Evolutionary conservation across 2,797 vertebrate genomes (phyloP).

Genomic region (Chaunax sp.): DNA sequence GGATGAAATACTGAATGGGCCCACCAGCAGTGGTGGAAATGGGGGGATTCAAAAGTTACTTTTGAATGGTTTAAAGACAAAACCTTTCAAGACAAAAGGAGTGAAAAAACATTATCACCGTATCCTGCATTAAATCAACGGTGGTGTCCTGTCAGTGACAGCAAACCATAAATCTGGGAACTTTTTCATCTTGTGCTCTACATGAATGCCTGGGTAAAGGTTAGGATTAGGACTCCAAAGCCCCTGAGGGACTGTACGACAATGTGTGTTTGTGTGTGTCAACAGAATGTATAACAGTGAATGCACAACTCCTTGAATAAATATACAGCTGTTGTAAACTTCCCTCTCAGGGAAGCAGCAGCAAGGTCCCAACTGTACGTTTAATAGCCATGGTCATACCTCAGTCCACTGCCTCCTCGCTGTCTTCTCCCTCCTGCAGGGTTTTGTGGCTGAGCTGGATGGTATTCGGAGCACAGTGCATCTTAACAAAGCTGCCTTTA

Average conservation of each 20-base stretch:
- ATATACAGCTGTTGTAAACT: slow-evolving; percentile 1
- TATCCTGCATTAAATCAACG: slow-evolving; percentile 31
- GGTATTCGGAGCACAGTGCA: slow-evolving; percentile 43
- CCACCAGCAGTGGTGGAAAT: not conserved
- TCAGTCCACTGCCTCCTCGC: not conserved
- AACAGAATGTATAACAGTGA: too few relatives aligned
- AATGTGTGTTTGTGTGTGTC: slow-evolving; percentile 33
- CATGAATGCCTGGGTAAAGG: not conserved
- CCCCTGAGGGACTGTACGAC: slow-evolving; percentile 29
- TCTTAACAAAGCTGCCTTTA: slow-evolving; percentile 68
- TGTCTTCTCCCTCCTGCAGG: slow-evolving; percentile 29
- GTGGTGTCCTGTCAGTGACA: slow-evolving; percentile 19
- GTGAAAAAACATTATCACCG: slow-evolving; percentile 37
- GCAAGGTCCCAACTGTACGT: slow-evolving; percentile 5
- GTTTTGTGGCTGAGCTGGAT: slow-evolving; percentile 34
- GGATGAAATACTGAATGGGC: not conserved
- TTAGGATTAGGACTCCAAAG: not conserved
- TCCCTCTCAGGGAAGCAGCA: slow-evolving; percentile 18
- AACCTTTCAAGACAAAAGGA: slow-evolving; percentile 3
- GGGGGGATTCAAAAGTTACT: too few relatives aligned
- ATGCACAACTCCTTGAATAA: slow-evolving; percentile 12
- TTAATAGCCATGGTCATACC: slow-evolving; percentile 34
- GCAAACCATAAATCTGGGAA: slow-evolving; percentile 32
- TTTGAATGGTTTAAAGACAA: too few relatives aligned
- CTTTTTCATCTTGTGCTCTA: slow-evolving; percentile 37